A percentile compares a stretch with the other conserved stretches of the same genome.
Conservation (phyloP, 2,113 vertebrate genomes). For the Gracilinanus agilis region DNA sequence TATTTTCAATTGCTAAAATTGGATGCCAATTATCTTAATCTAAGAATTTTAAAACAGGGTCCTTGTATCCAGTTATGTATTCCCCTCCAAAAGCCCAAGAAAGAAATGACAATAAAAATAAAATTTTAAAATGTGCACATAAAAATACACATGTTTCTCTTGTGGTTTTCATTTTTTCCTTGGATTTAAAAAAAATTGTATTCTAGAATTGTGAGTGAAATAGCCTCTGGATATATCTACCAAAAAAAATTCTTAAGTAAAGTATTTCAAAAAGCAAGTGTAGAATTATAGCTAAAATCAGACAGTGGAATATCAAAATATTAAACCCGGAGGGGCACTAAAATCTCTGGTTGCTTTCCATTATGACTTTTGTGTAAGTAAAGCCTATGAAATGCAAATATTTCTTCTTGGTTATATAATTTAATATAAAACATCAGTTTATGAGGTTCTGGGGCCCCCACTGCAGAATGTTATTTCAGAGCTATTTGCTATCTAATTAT, state of each 20-base stretch:
- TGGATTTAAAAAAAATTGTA: constrained; percentile 13
- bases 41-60: background rate
- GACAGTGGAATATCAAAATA: background rate
- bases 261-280: background rate
- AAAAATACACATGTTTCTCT: background rate
- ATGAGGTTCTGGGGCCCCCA: background rate
- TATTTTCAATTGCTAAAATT: background rate
- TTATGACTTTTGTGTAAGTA: background rate
- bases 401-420: background rate
- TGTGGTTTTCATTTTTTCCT: background rate
- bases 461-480: background rate
- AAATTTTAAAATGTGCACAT: constrained; percentile 1
- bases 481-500: background rate
- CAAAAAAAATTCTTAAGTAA: constrained; percentile 3
- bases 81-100: background rate
- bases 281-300: background rate
- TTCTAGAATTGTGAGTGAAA: background rate
- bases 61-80: background rate
- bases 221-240: background rate
- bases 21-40: background rate
- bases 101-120: background rate
- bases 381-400: background rate
- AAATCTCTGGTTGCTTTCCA: background rate
- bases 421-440: background rate
- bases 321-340: background rate